These are phyloP conservation scores for Priocnemis perturbator DNA, from an alignment of 2,888 invertebrate species.

Conservation along the genomic window DNA sequence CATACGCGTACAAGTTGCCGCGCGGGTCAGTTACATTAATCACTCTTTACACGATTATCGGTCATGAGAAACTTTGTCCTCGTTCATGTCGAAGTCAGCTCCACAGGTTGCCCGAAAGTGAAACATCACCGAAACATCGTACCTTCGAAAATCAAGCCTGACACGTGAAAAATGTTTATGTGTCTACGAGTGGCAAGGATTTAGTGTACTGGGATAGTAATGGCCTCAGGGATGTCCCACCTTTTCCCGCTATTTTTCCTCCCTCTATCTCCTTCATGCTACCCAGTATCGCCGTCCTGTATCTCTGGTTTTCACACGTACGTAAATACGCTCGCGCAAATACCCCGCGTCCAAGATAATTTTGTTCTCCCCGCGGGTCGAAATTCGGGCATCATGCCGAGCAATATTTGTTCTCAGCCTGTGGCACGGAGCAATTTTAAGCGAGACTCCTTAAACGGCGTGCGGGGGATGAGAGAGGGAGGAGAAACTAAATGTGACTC, in stretches of 20 bases:
- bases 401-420: not conserved
- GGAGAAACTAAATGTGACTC: not conserved
- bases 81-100: conserved; percentile 35
- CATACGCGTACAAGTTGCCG: conserved; percentile 18
- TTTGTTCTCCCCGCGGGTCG: not conserved
- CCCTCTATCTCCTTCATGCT: not conserved
- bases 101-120: conserved; percentile 43
- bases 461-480: too few relatives aligned
- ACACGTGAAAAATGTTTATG: conserved; percentile 50
- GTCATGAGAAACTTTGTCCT: conserved; percentile 39
- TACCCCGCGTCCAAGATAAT: not conserved
- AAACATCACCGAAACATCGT: not conserved
- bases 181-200: conserved; percentile 53
- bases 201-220: conserved; percentile 45
- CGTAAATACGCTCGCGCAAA: conserved; percentile 7
- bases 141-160: conserved; percentile 46
- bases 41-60: conserved; percentile 39
- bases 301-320: not conserved
- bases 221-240: not conserved
- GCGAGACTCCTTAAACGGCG: too few relatives aligned
- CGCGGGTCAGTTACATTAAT: conserved; percentile 23
- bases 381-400: not conserved
- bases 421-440: too few relatives aligned
- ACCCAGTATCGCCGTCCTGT: not conserved
- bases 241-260: not conserved